These are phyloP conservation scores for Paracentrotus lividus DNA, from an alignment of 53 echinoderm and acorn worm genomes.

Conservation along the genomic window DNA sequence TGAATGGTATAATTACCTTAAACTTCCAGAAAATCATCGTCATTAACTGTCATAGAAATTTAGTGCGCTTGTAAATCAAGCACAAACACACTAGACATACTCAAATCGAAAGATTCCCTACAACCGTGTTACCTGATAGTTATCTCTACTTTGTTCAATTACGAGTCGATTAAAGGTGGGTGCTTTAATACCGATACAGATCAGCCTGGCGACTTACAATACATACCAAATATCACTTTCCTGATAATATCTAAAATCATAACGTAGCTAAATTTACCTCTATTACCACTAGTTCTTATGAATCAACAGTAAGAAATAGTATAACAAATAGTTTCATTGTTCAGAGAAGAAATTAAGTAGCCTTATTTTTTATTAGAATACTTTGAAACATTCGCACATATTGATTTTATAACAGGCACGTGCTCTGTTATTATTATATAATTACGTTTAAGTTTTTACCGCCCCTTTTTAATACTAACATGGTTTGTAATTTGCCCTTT, in stretches of 20 bases:
- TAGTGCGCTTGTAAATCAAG: slow-evolving; percentile 8
- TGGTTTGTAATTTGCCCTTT: slow-evolving; percentile 31
- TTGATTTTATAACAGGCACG: not conserved
- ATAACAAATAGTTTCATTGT: not conserved
- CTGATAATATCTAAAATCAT: slow-evolving; percentile 37
- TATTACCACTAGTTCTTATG: not conserved
- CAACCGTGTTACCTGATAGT: slow-evolving; percentile 36
- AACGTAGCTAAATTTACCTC: not conserved
- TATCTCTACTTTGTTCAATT: slow-evolving; percentile 28
- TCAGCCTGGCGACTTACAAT: slow-evolving; percentile 28
- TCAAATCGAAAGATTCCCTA: slow-evolving; percentile 39
- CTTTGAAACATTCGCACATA: too few species aligned
- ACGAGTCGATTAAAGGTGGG: slow-evolving; percentile 17
- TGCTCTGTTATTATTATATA: not conserved
- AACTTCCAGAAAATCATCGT: not conserved
- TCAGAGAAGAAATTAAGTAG: not conserved
- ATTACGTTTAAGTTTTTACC: not conserved
- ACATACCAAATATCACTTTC: slow-evolving; percentile 19
- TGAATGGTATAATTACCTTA: not conserved
- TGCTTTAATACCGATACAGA: slow-evolving; percentile 5
- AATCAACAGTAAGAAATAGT: not conserved
- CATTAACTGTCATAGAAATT: slow-evolving; percentile 29
- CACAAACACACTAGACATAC: not conserved
- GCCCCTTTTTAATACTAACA: slow-evolving; percentile 20
- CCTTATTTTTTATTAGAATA: not conserved